phyloP scores from a whole-genome alignment of 2,113 vertebrate species.

The Paralichthys olivaceus region DNA sequence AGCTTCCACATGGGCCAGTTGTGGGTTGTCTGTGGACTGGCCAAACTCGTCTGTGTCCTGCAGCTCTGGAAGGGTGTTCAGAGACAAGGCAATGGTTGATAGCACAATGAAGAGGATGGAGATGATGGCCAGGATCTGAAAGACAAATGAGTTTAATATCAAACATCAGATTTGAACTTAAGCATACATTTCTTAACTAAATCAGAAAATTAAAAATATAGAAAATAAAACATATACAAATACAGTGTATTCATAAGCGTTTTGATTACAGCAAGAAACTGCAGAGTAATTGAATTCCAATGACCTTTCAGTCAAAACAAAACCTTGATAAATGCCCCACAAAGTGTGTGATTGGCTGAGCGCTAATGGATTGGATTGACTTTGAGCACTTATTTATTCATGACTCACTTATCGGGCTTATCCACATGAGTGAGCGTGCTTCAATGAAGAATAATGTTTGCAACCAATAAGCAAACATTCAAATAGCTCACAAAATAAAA shows the following conservation, averaged over 20 bases:
- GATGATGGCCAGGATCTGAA: slow-evolving; percentile 98
- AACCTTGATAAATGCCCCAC: slow-evolving; percentile 30
- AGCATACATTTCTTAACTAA: neutral
- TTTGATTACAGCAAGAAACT: slow-evolving; percentile 9
- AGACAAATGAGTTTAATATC: slow-evolving; percentile 58
- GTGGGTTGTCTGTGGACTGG: slow-evolving; percentile 94
- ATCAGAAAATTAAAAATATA: neutral
- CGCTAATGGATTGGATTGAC: slow-evolving; percentile 58
- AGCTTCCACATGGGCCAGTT: slow-evolving; percentile 96
- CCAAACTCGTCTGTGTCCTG: slow-evolving; percentile 95
- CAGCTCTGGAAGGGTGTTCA: slow-evolving; percentile 98
- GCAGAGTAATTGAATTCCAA: slow-evolving; percentile 24
- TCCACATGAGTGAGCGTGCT: slow-evolving; percentile 54
- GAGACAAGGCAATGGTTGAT: slow-evolving; percentile 97
- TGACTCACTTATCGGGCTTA: slow-evolving; percentile 62
- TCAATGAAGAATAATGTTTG: slow-evolving; percentile 51
- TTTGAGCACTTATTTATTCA: slow-evolving; percentile 73
- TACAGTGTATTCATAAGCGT: neutral
- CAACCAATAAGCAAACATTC: neutral
- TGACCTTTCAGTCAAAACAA: slow-evolving; percentile 31
- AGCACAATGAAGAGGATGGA: slow-evolving; percentile 99
- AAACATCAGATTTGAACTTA: neutral
- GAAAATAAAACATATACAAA: neutral
- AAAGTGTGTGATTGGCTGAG: slow-evolving; percentile 44
- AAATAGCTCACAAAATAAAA: neutral